Evolutionary conservation across 2,888 invertebrate species (phyloP).

Genomic region (Athetis lepigone): DNA sequence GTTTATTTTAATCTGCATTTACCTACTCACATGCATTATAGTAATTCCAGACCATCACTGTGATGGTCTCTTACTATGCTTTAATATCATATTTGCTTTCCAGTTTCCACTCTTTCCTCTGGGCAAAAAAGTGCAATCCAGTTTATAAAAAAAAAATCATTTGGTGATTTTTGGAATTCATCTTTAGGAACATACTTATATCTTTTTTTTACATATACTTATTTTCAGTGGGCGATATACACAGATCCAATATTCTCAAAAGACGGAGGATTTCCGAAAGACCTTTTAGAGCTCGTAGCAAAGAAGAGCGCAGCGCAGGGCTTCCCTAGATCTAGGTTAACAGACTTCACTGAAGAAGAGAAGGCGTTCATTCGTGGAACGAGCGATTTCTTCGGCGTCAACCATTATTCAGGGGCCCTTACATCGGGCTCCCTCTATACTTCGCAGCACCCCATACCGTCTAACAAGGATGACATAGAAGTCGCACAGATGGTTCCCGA

Average conservation of each 20-base stretch:
- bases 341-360: slow-evolving; percentile 81
- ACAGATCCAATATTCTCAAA: slow-evolving; percentile 85
- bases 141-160: too few species aligned
- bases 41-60: too few species aligned
- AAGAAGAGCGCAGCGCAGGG: slow-evolving; percentile 82
- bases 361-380: slow-evolving; percentile 71
- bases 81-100: too few species aligned
- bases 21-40: too few species aligned
- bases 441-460: slow-evolving; percentile 64
- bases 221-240: slow-evolving; percentile 79
- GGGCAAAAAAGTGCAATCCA: too few species aligned
- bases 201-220: not conserved
- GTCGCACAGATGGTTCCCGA: slow-evolving; percentile 61
- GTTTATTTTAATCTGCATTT: slow-evolving; percentile 37
- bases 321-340: slow-evolving; percentile 79
- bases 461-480: slow-evolving; percentile 69
- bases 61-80: too few species aligned
- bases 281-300: slow-evolving; percentile 82
- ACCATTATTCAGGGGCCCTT: slow-evolving; percentile 91
- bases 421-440: slow-evolving; percentile 68
- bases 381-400: slow-evolving; percentile 88
- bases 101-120: too few species aligned
- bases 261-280: slow-evolving; percentile 87
- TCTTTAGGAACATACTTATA: too few species aligned
- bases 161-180: too few species aligned